These are phyloP conservation scores for Merodon equestris DNA, from an alignment of 2,888 invertebrate genomes.

Conservation along the genomic window DNA sequence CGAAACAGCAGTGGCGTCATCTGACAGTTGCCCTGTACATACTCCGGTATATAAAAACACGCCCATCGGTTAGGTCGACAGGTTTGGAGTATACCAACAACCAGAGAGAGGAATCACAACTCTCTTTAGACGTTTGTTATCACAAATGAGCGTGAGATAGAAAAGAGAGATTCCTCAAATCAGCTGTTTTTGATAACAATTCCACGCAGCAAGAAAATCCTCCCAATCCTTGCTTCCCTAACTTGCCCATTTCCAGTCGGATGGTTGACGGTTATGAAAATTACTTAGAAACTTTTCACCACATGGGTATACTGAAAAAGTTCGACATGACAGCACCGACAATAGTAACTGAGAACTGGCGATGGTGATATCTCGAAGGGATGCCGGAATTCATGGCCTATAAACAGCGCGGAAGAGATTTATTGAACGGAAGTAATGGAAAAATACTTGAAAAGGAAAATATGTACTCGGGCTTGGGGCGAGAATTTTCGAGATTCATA, in stretches of 20 bases:
- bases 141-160: conserved; percentile 5
- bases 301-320: conserved; percentile 3
- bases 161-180: conserved; percentile 20
- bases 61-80: conserved; percentile 34
- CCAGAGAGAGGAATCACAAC: too few relatives aligned
- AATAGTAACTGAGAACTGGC: background rate
- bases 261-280: conserved; percentile 16
- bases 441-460: background rate
- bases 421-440: conserved; percentile 28
- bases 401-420: conserved; percentile 5
- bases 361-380: background rate
- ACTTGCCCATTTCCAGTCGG: background rate
- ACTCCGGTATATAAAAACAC: conserved; percentile 39
- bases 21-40: conserved; percentile 32
- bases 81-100: too few relatives aligned
- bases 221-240: background rate
- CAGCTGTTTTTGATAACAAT: conserved; percentile 60
- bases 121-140: conserved; percentile 24
- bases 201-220: conserved; percentile 7
- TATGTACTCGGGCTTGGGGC: too few relatives aligned
- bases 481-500: too few relatives aligned
- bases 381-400: conserved; percentile 1
- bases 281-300: conserved; percentile 38
- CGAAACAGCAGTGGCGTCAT: conserved; percentile 32
- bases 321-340: too few relatives aligned